phyloP scores from a whole-genome alignment of 2,113 vertebrate genomes.

The Garra rufa region DNA sequence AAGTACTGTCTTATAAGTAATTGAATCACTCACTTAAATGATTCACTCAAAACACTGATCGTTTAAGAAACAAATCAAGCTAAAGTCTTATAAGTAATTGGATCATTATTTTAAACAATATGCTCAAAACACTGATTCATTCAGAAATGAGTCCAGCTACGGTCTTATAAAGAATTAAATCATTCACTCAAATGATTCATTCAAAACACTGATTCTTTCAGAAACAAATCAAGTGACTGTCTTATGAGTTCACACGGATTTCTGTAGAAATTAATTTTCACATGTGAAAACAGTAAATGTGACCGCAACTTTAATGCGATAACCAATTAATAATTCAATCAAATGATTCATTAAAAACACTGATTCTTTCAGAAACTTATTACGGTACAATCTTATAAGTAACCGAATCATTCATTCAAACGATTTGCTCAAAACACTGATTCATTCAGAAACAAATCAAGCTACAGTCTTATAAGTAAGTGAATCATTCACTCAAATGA shows the following conservation, averaged over 20 bases:
- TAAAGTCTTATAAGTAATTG: too few species aligned
- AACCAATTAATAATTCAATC: not conserved
- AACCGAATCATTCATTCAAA: not conserved
- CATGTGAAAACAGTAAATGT: too few species aligned
- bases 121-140: not conserved
- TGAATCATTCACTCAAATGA: not conserved
- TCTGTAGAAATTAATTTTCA: not conserved
- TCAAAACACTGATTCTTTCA: not conserved
- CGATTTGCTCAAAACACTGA: not conserved
- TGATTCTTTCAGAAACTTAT: not conserved
- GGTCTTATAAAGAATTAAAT: too few species aligned
- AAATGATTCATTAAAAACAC: not conserved
- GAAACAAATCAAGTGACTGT: not conserved
- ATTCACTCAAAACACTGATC: too few species aligned
- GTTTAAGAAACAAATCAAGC: too few species aligned
- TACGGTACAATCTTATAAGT: not conserved
- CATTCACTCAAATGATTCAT: too few species aligned
- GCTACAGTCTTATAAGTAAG: not conserved
- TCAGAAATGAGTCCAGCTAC: too few species aligned
- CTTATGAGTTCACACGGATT: too few species aligned
- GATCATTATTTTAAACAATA: not conserved
- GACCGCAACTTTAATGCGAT: too few species aligned
- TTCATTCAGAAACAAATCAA: not conserved
- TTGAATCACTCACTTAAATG: not conserved
- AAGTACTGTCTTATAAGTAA: too few species aligned